Evolutionary conservation across 2,113 vertebrate genomes (phyloP).

Genomic region (Azemiops feae): DNA sequence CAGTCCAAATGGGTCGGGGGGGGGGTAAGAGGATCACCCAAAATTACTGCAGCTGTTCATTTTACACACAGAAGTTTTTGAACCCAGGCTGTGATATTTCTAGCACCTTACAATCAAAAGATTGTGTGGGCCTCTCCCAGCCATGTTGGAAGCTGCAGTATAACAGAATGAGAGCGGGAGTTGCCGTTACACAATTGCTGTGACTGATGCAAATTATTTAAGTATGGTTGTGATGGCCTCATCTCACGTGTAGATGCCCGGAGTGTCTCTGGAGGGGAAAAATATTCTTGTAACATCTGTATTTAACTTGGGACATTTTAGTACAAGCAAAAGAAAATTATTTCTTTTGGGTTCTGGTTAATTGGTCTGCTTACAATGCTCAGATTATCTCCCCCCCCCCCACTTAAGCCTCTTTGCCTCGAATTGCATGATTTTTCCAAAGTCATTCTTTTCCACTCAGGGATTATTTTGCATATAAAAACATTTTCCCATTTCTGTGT

Average conservation of each 20-base stretch:
- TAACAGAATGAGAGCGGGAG: neutral
- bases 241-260: neutral
- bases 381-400: accelerated
- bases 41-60: neutral
- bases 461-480: neutral
- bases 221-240: too few species aligned
- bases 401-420: neutral
- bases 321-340: neutral
- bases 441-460: neutral
- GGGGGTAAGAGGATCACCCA: neutral
- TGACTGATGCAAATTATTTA: neutral
- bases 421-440: neutral
- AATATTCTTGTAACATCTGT: neutral
- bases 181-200: neutral
- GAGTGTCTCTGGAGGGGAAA: neutral
- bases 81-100: neutral
- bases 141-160: too few species aligned
- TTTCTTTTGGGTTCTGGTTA: neutral
- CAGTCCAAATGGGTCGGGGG: neutral
- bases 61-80: neutral
- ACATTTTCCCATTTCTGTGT: neutral
- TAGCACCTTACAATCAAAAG: neutral
- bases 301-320: neutral
- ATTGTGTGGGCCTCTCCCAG: neutral
- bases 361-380: neutral